Percentiles rank a stretch among this genome's conserved stretches.
phyloP scores from a whole-genome alignment of 1,140 invertebrate genomes.

The Wiebesia pumilae region DNA sequence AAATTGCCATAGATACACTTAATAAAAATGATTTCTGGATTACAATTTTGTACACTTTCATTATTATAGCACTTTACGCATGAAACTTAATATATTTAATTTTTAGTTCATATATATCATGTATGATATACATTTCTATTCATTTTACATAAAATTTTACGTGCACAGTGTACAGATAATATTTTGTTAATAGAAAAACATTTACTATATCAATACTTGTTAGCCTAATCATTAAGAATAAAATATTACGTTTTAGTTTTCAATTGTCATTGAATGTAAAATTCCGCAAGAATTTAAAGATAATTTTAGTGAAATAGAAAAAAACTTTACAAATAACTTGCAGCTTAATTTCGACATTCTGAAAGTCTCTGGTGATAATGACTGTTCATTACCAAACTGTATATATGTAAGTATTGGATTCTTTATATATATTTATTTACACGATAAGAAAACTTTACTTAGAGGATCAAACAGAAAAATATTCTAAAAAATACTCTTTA shows the following conservation, averaged over 20 bases:
- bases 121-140: no score
- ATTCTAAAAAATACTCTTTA: slow-evolving; percentile 14
- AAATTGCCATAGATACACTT: no score
- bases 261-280: slow-evolving; percentile 31
- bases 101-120: no score
- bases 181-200: no score
- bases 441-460: slow-evolving; percentile 4
- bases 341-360: slow-evolving; percentile 36
- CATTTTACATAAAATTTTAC: no score
- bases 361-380: neutral
- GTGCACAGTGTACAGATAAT: no score
- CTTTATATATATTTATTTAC: slow-evolving; percentile 13
- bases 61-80: no score
- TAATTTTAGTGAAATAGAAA: slow-evolving; percentile 23
- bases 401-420: slow-evolving; percentile 29
- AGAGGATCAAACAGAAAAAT: slow-evolving; percentile 2
- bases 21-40: no score
- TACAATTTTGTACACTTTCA: no score
- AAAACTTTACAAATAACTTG: slow-evolving; percentile 35
- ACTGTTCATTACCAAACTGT: slow-evolving; percentile 27
- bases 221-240: neutral
- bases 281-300: slow-evolving; percentile 5
- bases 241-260: slow-evolving; percentile 41
- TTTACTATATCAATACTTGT: no score
- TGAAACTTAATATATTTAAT: no score